Evolutionary conservation across 2,888 invertebrate species (phyloP).

Genomic region (Anoplius nigerrimus): DNA sequence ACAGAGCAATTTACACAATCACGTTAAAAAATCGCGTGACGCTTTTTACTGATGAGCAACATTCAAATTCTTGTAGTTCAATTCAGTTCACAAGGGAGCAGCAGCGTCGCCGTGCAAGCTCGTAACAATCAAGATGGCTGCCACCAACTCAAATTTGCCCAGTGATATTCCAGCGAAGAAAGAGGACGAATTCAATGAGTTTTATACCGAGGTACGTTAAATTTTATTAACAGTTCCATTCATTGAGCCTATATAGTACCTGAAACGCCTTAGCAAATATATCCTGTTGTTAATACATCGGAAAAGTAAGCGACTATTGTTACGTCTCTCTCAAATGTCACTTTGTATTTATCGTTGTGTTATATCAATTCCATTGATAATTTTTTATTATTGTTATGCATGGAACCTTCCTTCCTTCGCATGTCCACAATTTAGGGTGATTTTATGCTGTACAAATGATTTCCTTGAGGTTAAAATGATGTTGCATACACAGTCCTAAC

Average conservation of each 20-base stretch:
- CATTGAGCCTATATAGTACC: neutral
- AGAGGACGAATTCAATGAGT: conserved; percentile 86
- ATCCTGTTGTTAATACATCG: conserved; percentile 35
- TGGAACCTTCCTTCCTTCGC: too few relatives aligned
- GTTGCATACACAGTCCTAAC: conserved; percentile 46
- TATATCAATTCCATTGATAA: conserved; percentile 16
- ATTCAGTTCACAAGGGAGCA: neutral
- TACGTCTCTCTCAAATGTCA: conserved; percentile 42
- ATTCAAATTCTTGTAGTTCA: too few relatives aligned
- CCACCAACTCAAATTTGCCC: conserved; percentile 69
- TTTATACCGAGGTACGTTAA: conserved; percentile 86
- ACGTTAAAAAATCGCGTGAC: too few relatives aligned
- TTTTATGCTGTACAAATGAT: too few relatives aligned
- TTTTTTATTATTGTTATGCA: too few relatives aligned
- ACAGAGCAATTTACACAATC: too few relatives aligned
- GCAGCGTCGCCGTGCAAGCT: conserved; percentile 23
- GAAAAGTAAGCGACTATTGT: conserved; percentile 20
- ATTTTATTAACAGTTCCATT: conserved; percentile 1
- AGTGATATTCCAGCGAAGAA: conserved; percentile 75
- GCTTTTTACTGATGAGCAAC: too few relatives aligned
- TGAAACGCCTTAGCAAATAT: conserved; percentile 5
- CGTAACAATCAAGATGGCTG: conserved; percentile 69
- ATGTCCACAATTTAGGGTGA: too few relatives aligned
- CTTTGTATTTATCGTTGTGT: conserved; percentile 32
- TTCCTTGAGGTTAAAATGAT: conserved; percentile 3